Percentiles rank a stretch among this genome's conserved stretches.
These are phyloP conservation scores for Zoanthus sansibaricus DNA, from an alignment of 92 coral and sea anemone genomes.

Conservation along the genomic window DNA sequence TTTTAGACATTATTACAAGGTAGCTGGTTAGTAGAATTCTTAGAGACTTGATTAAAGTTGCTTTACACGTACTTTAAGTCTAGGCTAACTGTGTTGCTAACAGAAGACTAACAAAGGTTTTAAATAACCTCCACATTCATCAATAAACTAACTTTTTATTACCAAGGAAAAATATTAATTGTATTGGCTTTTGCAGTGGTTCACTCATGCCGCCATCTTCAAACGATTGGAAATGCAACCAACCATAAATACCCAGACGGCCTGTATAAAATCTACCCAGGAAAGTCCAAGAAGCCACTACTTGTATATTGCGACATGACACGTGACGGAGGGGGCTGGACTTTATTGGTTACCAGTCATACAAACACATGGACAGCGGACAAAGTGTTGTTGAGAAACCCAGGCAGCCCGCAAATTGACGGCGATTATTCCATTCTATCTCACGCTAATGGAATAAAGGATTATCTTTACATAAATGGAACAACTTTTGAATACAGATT, in stretches of 20 bases:
- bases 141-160: too few relatives aligned
- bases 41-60: too few relatives aligned
- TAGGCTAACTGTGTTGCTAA: too few relatives aligned
- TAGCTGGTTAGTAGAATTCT: too few relatives aligned
- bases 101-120: too few relatives aligned
- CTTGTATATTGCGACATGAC: slow-evolving; percentile 57
- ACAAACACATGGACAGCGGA: slow-evolving; percentile 43
- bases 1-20: too few relatives aligned
- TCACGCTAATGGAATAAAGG: slow-evolving; percentile 51
- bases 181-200: not conserved
- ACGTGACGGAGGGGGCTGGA: slow-evolving; percentile 66
- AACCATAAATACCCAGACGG: slow-evolving; percentile 41
- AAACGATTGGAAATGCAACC: slow-evolving; percentile 1
- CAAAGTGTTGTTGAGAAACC: slow-evolving; percentile 27
- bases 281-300: not conserved
- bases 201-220: slow-evolving; percentile 45
- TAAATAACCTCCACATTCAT: too few relatives aligned
- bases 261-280: slow-evolving; percentile 46
- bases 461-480: slow-evolving; percentile 26
- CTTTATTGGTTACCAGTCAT: slow-evolving; percentile 52
- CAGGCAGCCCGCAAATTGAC: slow-evolving; percentile 4
- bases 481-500: slow-evolving; percentile 44
- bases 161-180: too few relatives aligned
- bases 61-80: too few relatives aligned
- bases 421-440: slow-evolving; percentile 45